Percentiles rank a stretch among this genome's conserved stretches.
Evolutionary conservation across 2,888 invertebrate species (phyloP).

Genomic region (Anthrax anthrax): DNA sequence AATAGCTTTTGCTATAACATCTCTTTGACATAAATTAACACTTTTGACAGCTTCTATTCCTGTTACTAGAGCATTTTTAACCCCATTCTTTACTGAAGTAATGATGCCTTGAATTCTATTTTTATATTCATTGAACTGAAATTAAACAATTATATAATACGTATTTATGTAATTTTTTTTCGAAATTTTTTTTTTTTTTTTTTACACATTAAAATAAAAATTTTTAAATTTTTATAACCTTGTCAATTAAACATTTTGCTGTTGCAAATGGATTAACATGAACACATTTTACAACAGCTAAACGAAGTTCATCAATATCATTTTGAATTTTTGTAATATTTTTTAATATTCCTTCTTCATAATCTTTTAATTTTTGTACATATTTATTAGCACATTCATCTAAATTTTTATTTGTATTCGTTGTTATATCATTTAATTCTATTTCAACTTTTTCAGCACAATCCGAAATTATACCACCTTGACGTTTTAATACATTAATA

Average conservation of each 20-base stretch:
- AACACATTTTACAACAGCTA: conserved; percentile 1
- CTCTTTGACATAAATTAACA: background rate
- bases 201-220: background rate
- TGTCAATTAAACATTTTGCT: conserved; percentile 2
- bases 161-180: too few species aligned
- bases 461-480: conserved; percentile 1
- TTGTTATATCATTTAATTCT: conserved; percentile 1
- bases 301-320: background rate
- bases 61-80: background rate
- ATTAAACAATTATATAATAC: background rate
- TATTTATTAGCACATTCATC: conserved; percentile 2
- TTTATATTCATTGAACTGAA: background rate
- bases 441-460: conserved; percentile 3
- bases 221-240: background rate
- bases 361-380: background rate
- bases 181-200: too few species aligned
- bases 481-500: background rate
- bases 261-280: conserved; percentile 3
- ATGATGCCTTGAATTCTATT: background rate
- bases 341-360: background rate
- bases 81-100: background rate
- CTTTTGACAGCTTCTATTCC: background rate
- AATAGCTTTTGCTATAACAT: background rate
- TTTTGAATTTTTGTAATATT: background rate
- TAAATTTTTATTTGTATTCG: background rate